Conservation (phyloP, 2,113 vertebrate species). For the Eira barbara region DNA sequence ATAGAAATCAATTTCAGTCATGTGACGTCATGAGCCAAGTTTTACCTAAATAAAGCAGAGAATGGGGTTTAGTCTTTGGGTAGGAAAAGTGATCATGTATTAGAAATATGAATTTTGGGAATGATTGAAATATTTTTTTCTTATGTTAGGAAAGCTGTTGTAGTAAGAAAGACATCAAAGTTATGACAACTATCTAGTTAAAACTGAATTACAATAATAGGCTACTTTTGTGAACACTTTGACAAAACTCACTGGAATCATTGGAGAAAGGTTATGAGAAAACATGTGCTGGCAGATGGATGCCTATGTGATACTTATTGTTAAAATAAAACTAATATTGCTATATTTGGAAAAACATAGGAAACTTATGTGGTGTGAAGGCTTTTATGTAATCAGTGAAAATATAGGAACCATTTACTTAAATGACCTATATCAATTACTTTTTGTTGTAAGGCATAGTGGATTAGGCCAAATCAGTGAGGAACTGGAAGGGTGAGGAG, state of each 20-base stretch:
- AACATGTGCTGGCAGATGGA: slow-evolving; percentile 27
- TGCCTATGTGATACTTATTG: slow-evolving; percentile 16
- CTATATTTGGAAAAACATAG: slow-evolving; percentile 39
- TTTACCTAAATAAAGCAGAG: slow-evolving; percentile 6
- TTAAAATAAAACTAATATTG: slow-evolving; percentile 48
- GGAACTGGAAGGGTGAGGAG: neutral
- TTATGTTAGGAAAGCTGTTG: neutral
- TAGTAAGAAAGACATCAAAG: slow-evolving; percentile 22
- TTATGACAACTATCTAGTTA: slow-evolving; percentile 17
- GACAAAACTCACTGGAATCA: slow-evolving; percentile 30
- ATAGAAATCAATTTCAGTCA: neutral
- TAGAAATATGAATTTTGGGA: slow-evolving; percentile 38
- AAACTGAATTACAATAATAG: slow-evolving; percentile 35
- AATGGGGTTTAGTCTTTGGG: neutral
- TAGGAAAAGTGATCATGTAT: slow-evolving; percentile 27
- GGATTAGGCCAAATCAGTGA: slow-evolving; percentile 3
- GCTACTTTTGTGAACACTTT: slow-evolving; percentile 33
- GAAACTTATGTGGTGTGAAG: slow-evolving; percentile 29
- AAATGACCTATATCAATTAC: neutral
- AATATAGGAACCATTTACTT: neutral
- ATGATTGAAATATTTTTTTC: neutral
- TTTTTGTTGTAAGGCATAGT: slow-evolving; percentile 22
- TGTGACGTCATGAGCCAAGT: neutral
- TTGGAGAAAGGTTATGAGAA: slow-evolving; percentile 20
- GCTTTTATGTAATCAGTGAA: neutral